Base-by-base conservation (phyloP, 2,797 vertebrate genomes). In the Anolis apletophallus region DNA sequence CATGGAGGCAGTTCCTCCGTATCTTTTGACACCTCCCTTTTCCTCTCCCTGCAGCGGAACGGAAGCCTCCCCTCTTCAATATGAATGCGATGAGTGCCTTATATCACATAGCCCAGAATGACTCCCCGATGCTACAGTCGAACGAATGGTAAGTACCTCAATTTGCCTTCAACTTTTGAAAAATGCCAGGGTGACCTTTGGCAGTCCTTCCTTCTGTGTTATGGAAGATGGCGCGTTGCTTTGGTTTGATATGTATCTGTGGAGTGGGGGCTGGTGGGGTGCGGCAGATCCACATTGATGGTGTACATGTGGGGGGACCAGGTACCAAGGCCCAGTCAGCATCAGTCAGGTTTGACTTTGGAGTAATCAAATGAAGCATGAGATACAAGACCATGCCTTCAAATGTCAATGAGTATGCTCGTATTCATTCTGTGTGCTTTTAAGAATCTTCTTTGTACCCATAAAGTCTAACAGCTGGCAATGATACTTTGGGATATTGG, bases 1-100 rank as follows among this genome's bases (percentile, higher is more conserved):
- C 57, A n/a, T 54, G 6, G n/a, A 72, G 12, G 55, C 36, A 8
- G 34, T 73, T 21, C 6, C 84, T 90, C 6, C 86, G 86, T 88
- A 88, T 93, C 86, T 91, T 93, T 88, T 87, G 21, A 11, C 75
- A 88, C 81, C 92, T 88, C 91, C 85, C 92, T 64, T 29, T 36
- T n/a, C 75, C 90, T 95, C 89, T 92, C 81, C 93, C 94, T 95
- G 72, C 85, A 99, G 99, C 98, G 93, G 99, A 99, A 94, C 98
- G 99, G 93, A 99, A 99, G 94, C 99, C 99, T 88, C 99, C 99
- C 4, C 96, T 99, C 93, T 99, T 99, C 97, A 99, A 99, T 97
- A 99, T 99, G 99, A 99, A 99, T 75, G 99, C 99, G 92, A 99
- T 99, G 99, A 99, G 99, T 98, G 99, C 99, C 97, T 99, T 99